These are phyloP conservation scores for Drosophila mimica DNA, from an alignment of 2,888 invertebrate species.

Conservation along the genomic window DNA sequence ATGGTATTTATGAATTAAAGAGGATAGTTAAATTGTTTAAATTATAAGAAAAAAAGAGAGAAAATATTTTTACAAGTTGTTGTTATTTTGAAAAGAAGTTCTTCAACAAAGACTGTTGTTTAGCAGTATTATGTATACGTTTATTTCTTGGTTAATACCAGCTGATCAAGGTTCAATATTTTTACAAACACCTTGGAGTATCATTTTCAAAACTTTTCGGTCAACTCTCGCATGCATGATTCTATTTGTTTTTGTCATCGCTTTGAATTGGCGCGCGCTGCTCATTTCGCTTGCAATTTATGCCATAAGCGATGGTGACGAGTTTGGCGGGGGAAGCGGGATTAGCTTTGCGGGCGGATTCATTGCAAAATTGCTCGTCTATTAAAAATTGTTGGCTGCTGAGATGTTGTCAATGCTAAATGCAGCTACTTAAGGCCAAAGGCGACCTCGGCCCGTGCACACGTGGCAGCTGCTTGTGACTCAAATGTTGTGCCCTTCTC, in stretches of 20 bases:
- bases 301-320: constrained; percentile 50
- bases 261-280: constrained; percentile 70
- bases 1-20: not conserved
- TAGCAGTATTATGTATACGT: not conserved
- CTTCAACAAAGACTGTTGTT: not conserved
- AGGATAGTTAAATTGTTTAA: not conserved
- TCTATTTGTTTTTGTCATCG: constrained; percentile 68
- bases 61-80: not conserved
- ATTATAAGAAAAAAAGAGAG: not conserved
- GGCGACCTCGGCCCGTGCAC: constrained; percentile 38
- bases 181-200: not conserved
- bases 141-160: not conserved
- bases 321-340: not conserved
- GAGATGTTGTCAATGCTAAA: constrained; percentile 56
- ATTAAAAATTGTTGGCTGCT: constrained; percentile 63
- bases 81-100: not conserved
- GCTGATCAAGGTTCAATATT: not conserved
- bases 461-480: constrained; percentile 65
- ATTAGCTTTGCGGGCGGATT: constrained; percentile 33
- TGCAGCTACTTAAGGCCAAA: constrained; percentile 62
- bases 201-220: constrained; percentile 6
- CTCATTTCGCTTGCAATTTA: constrained; percentile 73
- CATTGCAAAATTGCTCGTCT: constrained; percentile 55
- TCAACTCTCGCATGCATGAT: constrained; percentile 45
- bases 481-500: constrained; percentile 17